These are phyloP conservation scores for Aspidoscelis tigris DNA, from an alignment of 2,113 vertebrate species.

Conservation along the genomic window DNA sequence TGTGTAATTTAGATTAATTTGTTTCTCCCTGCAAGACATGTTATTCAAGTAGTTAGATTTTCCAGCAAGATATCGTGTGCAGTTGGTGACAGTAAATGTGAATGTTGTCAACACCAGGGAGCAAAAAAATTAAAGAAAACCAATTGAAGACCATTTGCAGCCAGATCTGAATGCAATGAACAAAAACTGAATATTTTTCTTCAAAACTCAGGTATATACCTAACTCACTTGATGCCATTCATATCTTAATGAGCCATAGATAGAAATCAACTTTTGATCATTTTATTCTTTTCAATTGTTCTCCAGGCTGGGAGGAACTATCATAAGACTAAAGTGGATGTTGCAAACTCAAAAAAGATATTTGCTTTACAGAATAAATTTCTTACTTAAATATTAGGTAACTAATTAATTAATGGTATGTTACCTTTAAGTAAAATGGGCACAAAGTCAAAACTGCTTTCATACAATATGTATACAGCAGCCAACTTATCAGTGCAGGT, in stretches of 20 bases:
- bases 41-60: constrained; percentile 34
- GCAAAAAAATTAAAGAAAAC: not conserved
- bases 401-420: not conserved
- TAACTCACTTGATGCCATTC: not conserved
- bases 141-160: not conserved
- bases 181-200: not conserved
- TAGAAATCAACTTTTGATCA: not conserved
- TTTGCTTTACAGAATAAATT: not conserved
- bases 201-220: not conserved
- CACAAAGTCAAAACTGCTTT: not conserved
- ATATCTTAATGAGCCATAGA: not conserved
- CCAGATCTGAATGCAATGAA: constrained; percentile 5
- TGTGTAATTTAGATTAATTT: constrained; percentile 37
- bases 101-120: constrained; percentile 9
- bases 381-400: not conserved
- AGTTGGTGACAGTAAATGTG: constrained; percentile 14
- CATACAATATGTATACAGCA: not conserved
- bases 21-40: constrained; percentile 23
- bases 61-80: constrained; percentile 11
- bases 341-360: not conserved
- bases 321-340: not conserved
- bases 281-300: not conserved
- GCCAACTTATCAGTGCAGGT: too few relatives aligned
- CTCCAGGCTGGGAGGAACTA: not conserved
- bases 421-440: too few relatives aligned